Evolutionary conservation across 2,113 vertebrate genomes (phyloP).

Genomic region (Ophiodon elongatus): DNA sequence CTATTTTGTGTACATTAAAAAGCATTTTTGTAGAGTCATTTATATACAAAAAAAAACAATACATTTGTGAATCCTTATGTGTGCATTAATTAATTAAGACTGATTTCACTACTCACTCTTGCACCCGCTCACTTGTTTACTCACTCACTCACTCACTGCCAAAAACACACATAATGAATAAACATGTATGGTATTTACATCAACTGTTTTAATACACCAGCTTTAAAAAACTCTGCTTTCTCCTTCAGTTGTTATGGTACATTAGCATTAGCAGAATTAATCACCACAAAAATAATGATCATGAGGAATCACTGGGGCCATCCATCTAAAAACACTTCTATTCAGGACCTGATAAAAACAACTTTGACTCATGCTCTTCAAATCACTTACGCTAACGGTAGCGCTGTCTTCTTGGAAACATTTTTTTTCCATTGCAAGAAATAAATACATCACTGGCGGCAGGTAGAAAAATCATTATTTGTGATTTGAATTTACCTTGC

Average conservation of each 20-base stretch:
- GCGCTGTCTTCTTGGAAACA: constrained; percentile 36
- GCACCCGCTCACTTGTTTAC: constrained; percentile 44
- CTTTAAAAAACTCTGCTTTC: background rate
- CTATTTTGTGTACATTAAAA: no score
- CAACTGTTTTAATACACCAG: background rate
- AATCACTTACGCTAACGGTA: constrained; percentile 36
- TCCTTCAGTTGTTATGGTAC: constrained; percentile 13
- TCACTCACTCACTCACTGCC: constrained; percentile 29
- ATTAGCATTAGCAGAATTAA: constrained; percentile 38
- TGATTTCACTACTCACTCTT: constrained; percentile 12
- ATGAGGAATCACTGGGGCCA: constrained; percentile 13
- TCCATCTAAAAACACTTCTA: constrained; percentile 22
- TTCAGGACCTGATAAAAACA: constrained; percentile 24
- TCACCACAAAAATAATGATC: constrained; percentile 19
- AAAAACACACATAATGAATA: constrained; percentile 35
- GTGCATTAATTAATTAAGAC: background rate
- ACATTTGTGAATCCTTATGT: background rate
- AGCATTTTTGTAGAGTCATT: no score
- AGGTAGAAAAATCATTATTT: constrained; percentile 69
- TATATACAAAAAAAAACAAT: no score
- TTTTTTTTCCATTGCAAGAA: constrained; percentile 56
- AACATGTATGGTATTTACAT: constrained; percentile 28
- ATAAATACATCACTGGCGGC: constrained; percentile 71
- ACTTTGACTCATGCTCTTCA: constrained; percentile 27
- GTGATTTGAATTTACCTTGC: constrained; percentile 78